A percentile compares a stretch with the other conserved stretches of the same genome.
phyloP scores from a whole-genome alignment of 2,797 vertebrate species.

The Phataginus tetradactyla region DNA sequence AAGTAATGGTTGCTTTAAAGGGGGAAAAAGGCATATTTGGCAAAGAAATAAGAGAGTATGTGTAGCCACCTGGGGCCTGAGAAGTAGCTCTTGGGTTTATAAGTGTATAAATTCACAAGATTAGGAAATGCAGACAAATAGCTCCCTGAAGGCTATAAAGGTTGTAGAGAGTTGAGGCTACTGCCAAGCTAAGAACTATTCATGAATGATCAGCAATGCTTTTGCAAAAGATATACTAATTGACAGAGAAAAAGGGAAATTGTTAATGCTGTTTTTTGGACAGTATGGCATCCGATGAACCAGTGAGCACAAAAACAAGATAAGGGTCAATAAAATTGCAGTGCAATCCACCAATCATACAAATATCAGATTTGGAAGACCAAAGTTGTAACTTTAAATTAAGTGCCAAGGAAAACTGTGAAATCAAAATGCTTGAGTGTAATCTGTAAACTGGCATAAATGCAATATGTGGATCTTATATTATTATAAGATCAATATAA shows the following conservation, averaged over 20 bases:
- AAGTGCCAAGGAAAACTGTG: not conserved
- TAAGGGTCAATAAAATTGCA: constrained; percentile 43
- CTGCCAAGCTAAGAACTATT: not conserved
- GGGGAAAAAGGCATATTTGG: not conserved
- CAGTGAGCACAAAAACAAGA: not conserved
- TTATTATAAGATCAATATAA: not conserved
- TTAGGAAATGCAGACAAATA: constrained; percentile 14
- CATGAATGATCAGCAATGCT: not conserved
- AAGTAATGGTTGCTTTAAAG: not conserved
- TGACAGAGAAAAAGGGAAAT: not conserved
- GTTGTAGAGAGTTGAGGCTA: not conserved
- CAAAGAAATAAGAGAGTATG: not conserved
- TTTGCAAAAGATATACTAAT: not conserved
- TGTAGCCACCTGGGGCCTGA: not conserved
- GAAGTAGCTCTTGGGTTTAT: not conserved
- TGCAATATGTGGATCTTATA: not conserved
- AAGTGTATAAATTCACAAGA: not conserved
- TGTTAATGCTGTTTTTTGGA: not conserved
- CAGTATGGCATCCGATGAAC: not conserved
- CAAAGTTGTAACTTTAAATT: constrained; percentile 1
- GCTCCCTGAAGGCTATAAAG: not conserved
- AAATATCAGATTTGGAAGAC: constrained; percentile 28
- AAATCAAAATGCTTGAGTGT: not conserved
- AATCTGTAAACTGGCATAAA: not conserved
- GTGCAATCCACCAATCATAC: not conserved